Evolutionary conservation across 2,888 invertebrate species (phyloP).

Genomic region (Drosophila acutilabella): DNA sequence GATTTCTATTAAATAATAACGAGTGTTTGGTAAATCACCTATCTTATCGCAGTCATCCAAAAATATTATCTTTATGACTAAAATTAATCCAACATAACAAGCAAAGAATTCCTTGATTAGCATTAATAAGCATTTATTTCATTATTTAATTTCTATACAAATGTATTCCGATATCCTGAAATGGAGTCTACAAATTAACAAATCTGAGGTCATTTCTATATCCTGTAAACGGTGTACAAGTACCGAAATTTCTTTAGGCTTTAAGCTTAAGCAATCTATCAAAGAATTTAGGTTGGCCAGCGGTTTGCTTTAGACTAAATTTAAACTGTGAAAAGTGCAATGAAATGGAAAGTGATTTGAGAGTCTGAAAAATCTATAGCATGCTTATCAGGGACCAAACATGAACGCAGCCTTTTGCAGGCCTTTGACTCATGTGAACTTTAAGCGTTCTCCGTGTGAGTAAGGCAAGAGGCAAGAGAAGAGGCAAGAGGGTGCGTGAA

Average conservation of each 20-base stretch:
- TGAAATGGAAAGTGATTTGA: constrained; percentile 72
- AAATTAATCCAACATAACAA: constrained; percentile 1
- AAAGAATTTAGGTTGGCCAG: constrained; percentile 34
- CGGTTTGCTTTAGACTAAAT: constrained; percentile 61
- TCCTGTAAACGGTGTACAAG: neutral
- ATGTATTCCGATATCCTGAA: neutral
- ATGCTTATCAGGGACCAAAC: constrained; percentile 67
- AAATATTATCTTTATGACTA: constrained; percentile 7
- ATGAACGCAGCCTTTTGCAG: constrained; percentile 32
- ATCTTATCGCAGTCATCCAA: constrained; percentile 36
- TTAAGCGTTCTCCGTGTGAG: constrained; percentile 34
- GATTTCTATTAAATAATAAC: neutral
- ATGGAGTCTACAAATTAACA: neutral
- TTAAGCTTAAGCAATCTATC: constrained; percentile 37
- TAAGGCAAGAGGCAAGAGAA: neutral
- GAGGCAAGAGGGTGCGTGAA: neutral
- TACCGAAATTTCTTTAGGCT: neutral
- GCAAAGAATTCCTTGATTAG: neutral
- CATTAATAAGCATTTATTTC: constrained; percentile 9
- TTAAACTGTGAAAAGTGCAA: constrained; percentile 65
- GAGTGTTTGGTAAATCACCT: constrained; percentile 5
- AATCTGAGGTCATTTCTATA: constrained; percentile 24
- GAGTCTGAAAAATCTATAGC: constrained; percentile 66
- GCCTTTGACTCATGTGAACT: constrained; percentile 55
- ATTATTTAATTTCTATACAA: neutral